Conservation (phyloP, 2,797 vertebrate genomes). For the Melanotaenia boesemani region DNA sequence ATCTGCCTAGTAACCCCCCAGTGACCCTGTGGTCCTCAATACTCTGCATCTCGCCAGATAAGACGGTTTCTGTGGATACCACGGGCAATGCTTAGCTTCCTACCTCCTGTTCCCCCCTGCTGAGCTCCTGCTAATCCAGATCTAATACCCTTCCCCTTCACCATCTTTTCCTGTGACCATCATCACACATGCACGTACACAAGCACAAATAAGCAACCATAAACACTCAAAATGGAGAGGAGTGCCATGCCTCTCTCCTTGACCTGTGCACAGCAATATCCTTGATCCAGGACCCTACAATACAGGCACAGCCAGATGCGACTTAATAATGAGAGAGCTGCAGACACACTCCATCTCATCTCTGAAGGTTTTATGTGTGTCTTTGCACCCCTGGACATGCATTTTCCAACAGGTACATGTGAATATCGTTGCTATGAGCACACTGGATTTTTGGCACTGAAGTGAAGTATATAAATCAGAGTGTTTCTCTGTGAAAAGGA, state of each 20-base stretch:
- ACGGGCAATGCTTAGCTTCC: conserved; percentile 51
- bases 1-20: conserved; percentile 86
- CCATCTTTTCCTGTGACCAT: conserved; percentile 46
- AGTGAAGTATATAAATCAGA: conserved; percentile 66
- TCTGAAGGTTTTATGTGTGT: conserved; percentile 20
- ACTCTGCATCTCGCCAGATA: conserved; percentile 76
- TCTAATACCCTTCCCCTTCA: conserved; percentile 39
- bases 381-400: conserved; percentile 9
- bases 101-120: conserved; percentile 50
- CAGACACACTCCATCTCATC: conserved; percentile 17
- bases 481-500: conserved; percentile 62
- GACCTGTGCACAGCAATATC: conserved; percentile 38
- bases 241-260: conserved; percentile 50
- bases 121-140: conserved; percentile 68
- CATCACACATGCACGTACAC: conserved; percentile 26
- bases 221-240: conserved; percentile 31
- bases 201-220: conserved; percentile 29
- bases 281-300: conserved; percentile 48
- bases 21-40: conserved; percentile 72
- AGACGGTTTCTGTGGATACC: conserved; percentile 75
- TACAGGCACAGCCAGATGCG: conserved; percentile 35
- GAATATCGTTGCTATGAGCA: conserved; percentile 24
- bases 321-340: conserved; percentile 44
- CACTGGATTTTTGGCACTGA: conserved; percentile 33
- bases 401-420: conserved; percentile 17